phyloP scores from a whole-genome alignment of 2,797 vertebrate species.

The Schizopygopsis pylzovi region DNA sequence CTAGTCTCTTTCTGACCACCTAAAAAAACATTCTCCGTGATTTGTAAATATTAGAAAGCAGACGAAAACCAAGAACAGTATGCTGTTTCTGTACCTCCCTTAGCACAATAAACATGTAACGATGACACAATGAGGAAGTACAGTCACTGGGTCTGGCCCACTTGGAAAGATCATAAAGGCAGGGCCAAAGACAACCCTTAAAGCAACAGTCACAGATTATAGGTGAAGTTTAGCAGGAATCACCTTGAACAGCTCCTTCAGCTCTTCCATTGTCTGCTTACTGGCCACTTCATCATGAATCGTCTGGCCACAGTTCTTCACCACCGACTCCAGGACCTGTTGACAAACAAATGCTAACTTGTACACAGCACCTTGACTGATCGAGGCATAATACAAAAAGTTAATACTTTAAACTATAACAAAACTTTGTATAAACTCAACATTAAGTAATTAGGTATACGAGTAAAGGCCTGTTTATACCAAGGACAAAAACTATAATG shows the following conservation, averaged over 20 bases:
- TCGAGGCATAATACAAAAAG: not conserved
- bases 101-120: conserved; percentile 66
- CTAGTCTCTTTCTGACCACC: too few species aligned
- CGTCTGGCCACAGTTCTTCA: conserved; percentile 98
- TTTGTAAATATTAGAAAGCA: not conserved
- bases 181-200: conserved; percentile 1
- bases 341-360: not conserved
- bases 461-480: not conserved
- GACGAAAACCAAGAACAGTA: not conserved
- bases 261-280: conserved; percentile 98
- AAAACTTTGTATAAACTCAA: not conserved
- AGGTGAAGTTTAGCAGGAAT: not conserved
- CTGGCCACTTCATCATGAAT: conserved; percentile 96
- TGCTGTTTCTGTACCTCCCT: conserved; percentile 63
- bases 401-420: not conserved
- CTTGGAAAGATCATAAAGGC: conserved; percentile 22
- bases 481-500: not conserved
- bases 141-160: conserved; percentile 50
- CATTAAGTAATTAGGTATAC: not conserved
- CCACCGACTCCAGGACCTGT: conserved; percentile 95
- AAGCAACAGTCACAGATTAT: not conserved
- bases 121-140: conserved; percentile 78
- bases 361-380: conserved; percentile 11
- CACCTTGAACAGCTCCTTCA: conserved; percentile 97
- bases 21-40: not conserved